Evolutionary conservation across 2,797 vertebrate species (phyloP).

Genomic region (Pseudomugil tenellus): DNA sequence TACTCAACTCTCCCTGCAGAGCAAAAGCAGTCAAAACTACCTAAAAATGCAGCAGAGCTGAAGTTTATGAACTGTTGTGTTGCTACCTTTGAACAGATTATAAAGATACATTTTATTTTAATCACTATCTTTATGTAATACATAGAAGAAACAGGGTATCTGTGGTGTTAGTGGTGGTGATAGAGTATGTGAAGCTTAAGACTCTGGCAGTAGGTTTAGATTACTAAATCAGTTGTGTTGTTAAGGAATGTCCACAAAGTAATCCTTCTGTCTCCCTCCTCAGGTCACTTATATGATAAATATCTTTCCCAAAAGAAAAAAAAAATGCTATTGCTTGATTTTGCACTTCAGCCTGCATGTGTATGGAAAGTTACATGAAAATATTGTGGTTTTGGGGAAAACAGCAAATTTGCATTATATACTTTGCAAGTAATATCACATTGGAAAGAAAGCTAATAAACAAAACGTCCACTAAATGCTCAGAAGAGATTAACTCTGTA

Average conservation of each 20-base stretch:
- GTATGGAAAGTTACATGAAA: too few relatives aligned
- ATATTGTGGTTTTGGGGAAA: too few relatives aligned
- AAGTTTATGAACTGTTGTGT: conserved; percentile 14
- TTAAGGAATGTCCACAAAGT: not conserved
- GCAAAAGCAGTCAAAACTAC: conserved; percentile 41
- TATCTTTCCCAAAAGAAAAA: too few relatives aligned
- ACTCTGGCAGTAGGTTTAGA: not conserved
- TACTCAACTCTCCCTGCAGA: conserved; percentile 46
- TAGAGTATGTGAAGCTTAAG: not conserved
- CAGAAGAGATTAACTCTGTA: too few relatives aligned
- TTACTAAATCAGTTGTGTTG: not conserved
- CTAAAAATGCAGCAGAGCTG: conserved; percentile 21
- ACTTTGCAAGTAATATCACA: too few relatives aligned
- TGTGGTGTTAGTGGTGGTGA: not conserved
- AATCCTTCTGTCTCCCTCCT: not conserved
- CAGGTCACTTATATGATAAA: too few relatives aligned
- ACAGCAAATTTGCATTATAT: too few relatives aligned
- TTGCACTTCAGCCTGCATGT: too few relatives aligned
- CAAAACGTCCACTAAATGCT: too few relatives aligned
- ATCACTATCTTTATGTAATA: not conserved
- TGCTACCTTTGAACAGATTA: conserved; percentile 3
- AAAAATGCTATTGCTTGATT: too few relatives aligned
- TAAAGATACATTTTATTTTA: not conserved
- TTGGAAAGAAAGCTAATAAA: too few relatives aligned
- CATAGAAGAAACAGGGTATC: not conserved